These are phyloP conservation scores for Melanostoma scalare DNA, from an alignment of 2,888 invertebrate genomes.

Conservation along the genomic window DNA sequence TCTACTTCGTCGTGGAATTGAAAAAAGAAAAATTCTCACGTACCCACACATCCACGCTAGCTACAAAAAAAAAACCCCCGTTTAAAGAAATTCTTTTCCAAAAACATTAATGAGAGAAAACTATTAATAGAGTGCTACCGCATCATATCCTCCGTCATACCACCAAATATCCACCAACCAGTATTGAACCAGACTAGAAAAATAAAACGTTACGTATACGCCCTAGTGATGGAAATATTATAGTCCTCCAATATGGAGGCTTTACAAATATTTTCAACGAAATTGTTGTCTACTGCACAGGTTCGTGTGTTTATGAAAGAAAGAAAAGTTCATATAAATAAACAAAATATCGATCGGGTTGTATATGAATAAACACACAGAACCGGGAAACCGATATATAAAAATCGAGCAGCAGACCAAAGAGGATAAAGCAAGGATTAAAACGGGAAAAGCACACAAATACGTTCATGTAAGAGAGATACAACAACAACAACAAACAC, in stretches of 20 bases:
- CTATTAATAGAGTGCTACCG: constrained; percentile 19
- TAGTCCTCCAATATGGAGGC: constrained; percentile 26
- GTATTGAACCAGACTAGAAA: constrained; percentile 5
- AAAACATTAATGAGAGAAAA: constrained; percentile 26
- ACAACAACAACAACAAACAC: neutral
- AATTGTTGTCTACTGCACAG: constrained; percentile 38
- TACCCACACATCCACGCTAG: neutral
- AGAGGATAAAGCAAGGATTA: constrained; percentile 67
- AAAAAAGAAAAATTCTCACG: neutral
- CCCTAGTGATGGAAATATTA: constrained; percentile 53
- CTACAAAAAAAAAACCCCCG: constrained; percentile 1
- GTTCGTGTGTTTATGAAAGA: neutral
- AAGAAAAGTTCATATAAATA: constrained; percentile 39
- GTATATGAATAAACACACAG: constrained; percentile 14
- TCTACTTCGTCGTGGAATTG: neutral
- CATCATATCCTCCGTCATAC: neutral
- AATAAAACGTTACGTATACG: constrained; percentile 64
- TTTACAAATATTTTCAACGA: neutral
- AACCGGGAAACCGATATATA: constrained; percentile 35
- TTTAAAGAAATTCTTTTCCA: constrained; percentile 31
- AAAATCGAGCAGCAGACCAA: constrained; percentile 57
- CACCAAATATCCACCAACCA: constrained; percentile 20
- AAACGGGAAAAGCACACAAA: constrained; percentile 43
- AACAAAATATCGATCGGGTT: constrained; percentile 57
- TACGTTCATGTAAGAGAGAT: neutral